phyloP scores from a whole-genome alignment of 2,113 vertebrate species.

The Atractosteus spatula region DNA sequence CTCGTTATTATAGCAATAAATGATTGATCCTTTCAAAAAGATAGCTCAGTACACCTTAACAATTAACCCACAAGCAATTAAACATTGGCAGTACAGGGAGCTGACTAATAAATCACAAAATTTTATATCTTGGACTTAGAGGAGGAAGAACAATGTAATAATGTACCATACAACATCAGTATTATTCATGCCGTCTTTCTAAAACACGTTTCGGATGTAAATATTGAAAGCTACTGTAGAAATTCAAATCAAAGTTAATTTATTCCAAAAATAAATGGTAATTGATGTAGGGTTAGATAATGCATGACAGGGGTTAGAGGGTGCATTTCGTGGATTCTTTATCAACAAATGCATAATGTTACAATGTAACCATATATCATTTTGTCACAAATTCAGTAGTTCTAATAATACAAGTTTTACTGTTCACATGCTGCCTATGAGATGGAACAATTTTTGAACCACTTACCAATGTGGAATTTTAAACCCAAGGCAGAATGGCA shows the following conservation, averaged over 20 bases:
- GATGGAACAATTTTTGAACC: too few relatives aligned
- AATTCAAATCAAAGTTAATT: not conserved
- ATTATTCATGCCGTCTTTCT: conserved; percentile 37
- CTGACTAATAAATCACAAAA: conserved; percentile 54
- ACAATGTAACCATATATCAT: too few relatives aligned
- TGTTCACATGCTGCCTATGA: too few relatives aligned
- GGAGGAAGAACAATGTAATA: conserved; percentile 60
- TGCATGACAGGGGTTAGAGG: too few relatives aligned
- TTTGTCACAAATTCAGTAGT: too few relatives aligned
- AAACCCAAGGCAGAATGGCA: too few relatives aligned
- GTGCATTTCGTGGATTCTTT: too few relatives aligned
- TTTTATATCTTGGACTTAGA: conserved; percentile 54
- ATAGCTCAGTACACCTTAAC: conserved; percentile 60
- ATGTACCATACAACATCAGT: conserved; percentile 52
- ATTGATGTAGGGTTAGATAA: too few relatives aligned
- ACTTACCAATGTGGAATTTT: too few relatives aligned
- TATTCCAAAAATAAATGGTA: too few relatives aligned
- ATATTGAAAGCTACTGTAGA: not conserved
- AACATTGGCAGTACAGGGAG: conserved; percentile 49
- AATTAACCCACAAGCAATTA: conserved; percentile 69
- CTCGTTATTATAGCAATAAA: conserved; percentile 60
- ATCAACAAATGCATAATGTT: too few relatives aligned
- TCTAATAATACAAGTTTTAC: too few relatives aligned
- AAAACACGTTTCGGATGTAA: not conserved
- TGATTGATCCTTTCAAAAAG: conserved; percentile 68